Conservation (phyloP, 2,888 invertebrate genomes). For the Elgonia sp. region DNA sequence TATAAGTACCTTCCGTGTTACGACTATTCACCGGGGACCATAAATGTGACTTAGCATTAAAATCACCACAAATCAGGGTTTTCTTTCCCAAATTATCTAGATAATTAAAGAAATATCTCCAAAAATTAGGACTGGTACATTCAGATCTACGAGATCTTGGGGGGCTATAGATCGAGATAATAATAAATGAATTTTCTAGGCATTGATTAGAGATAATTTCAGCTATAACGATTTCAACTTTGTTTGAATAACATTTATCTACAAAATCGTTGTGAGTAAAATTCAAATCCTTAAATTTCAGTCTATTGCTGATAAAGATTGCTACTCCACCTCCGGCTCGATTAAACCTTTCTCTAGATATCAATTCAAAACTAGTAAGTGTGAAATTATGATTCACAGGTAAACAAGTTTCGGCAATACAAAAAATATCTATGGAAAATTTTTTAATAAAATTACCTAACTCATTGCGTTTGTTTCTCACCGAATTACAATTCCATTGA, state of each 20-base stretch:
- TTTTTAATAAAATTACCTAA: constrained; percentile 11
- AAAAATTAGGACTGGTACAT: neutral
- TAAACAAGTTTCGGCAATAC: constrained; percentile 33
- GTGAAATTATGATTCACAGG: neutral
- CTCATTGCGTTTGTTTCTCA: neutral
- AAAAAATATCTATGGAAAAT: constrained; percentile 38
- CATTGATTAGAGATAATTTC: neutral
- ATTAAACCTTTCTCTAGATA: neutral
- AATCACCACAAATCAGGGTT: constrained; percentile 16
- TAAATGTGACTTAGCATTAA: neutral
- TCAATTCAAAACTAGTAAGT: neutral
- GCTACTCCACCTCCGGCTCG: constrained; percentile 24
- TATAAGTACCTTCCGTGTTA: neutral
- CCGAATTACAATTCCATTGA: neutral
- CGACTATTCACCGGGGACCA: neutral
- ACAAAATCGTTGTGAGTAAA: neutral
- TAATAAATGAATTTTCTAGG: neutral
- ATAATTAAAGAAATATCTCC: neutral
- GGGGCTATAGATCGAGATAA: constrained; percentile 10
- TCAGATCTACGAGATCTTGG: neutral
- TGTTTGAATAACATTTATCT: neutral
- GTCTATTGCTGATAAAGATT: constrained; percentile 19
- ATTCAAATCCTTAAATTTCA: constrained; percentile 25
- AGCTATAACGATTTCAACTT: constrained; percentile 23
- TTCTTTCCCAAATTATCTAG: neutral